Evolutionary conservation across 1,140 invertebrate species (phyloP).

Genomic region (Drosophila tristis): DNA sequence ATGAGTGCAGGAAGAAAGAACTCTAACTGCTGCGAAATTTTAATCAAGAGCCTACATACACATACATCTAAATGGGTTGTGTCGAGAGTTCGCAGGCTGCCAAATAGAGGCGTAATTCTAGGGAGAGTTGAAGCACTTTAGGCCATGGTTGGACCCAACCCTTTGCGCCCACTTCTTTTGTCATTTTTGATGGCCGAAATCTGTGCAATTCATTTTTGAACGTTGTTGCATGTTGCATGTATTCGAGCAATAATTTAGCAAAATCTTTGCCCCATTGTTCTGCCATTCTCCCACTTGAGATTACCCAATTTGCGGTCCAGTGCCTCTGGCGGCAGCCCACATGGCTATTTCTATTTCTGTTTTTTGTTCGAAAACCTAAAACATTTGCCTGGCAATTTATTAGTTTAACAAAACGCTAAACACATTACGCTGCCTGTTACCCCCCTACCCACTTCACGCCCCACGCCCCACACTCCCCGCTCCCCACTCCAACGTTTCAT

Average conservation of each 20-base stretch:
- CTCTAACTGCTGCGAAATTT: too few relatives aligned
- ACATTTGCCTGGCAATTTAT: constrained; percentile 32
- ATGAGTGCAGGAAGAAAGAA: too few relatives aligned
- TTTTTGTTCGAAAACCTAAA: constrained; percentile 9
- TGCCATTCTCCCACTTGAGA: constrained; percentile 35
- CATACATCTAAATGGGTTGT: too few relatives aligned
- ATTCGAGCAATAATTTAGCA: constrained; percentile 1
- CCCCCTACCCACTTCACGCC: neutral
- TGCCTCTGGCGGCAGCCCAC: constrained; percentile 3
- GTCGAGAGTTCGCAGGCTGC: too few relatives aligned
- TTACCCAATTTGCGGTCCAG: constrained; percentile 14
- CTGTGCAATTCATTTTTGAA: constrained; percentile 39
- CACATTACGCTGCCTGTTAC: constrained; percentile 15
- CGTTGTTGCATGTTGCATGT: neutral
- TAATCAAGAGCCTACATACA: too few relatives aligned
- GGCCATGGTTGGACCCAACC: too few relatives aligned
- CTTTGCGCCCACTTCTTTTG: constrained; percentile 12
- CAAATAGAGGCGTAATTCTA: too few relatives aligned
- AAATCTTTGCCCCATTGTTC: constrained; percentile 34
- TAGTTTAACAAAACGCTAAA: constrained; percentile 53
- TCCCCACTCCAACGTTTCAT: neutral
- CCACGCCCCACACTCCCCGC: too few relatives aligned
- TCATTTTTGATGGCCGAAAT: constrained; percentile 11
- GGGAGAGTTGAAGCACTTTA: too few relatives aligned
- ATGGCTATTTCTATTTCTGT: neutral